Evolutionary conservation across 2,888 invertebrate genomes (phyloP).

Genomic region (Dicyrtomina minuta): DNA sequence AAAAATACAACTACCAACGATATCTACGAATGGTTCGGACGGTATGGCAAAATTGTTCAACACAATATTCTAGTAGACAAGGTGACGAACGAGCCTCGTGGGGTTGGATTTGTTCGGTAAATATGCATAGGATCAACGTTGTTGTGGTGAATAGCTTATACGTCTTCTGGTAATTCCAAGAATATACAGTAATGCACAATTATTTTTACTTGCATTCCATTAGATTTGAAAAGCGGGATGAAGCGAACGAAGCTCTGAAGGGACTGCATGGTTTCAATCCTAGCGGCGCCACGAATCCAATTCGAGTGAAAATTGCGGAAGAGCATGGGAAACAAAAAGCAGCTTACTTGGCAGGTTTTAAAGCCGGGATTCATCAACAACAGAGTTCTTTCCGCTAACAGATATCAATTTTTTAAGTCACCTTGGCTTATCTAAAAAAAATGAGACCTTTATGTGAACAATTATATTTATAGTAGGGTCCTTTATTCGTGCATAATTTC

Average conservation of each 20-base stretch:
- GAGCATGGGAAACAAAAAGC: conserved; percentile 83
- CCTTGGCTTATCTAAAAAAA: neutral
- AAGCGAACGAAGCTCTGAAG: conserved; percentile 86
- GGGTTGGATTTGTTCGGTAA: conserved; percentile 90
- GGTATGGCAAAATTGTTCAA: conserved; percentile 88
- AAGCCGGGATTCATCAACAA: conserved; percentile 61
- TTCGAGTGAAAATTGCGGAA: conserved; percentile 82
- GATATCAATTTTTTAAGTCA: neutral
- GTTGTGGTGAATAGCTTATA: no score
- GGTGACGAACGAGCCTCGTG: conserved; percentile 80
- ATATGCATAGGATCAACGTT: neutral
- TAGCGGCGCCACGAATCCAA: conserved; percentile 78
- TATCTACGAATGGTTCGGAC: conserved; percentile 79
- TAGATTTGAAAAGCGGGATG: conserved; percentile 84
- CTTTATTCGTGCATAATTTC: no score
- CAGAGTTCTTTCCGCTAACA: neutral
- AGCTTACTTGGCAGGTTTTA: conserved; percentile 70
- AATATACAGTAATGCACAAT: no score
- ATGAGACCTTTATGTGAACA: no score
- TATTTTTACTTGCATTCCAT: neutral
- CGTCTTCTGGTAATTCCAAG: no score
- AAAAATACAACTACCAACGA: conserved; percentile 60
- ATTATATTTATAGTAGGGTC: neutral
- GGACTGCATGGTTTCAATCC: conserved; percentile 76
- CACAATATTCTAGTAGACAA: conserved; percentile 87